phyloP scores from a whole-genome alignment of 2,113 vertebrate species.

The Chlamydotis undulata region DNA sequence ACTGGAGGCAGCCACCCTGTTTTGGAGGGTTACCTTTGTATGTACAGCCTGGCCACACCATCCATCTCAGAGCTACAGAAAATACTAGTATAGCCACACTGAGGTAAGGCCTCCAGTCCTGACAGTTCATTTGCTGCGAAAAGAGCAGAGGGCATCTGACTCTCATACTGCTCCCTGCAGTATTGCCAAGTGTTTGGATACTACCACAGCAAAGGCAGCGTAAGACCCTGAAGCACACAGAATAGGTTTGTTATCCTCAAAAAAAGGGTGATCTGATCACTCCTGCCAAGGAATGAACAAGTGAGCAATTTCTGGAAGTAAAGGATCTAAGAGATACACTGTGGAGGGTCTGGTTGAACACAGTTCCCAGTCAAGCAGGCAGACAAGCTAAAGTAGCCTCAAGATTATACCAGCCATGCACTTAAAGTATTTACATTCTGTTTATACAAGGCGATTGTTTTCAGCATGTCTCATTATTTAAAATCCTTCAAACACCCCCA shows the following conservation, averaged over 20 bases:
- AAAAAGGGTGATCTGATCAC: neutral
- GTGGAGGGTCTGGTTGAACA: neutral
- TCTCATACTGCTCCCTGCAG: neutral
- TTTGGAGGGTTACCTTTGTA: neutral
- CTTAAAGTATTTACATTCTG: neutral
- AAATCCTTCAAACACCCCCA: neutral
- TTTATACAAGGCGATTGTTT: neutral
- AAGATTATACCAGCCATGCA: neutral
- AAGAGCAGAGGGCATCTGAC: neutral
- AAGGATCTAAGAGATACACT: neutral
- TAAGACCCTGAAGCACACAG: neutral
- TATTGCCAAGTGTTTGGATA: neutral
- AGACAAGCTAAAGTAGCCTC: neutral
- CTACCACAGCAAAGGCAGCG: rapidly evolving
- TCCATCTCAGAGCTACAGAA: neutral
- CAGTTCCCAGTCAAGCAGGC: neutral
- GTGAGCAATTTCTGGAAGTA: neutral
- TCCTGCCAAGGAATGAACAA: neutral
- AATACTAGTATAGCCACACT: neutral
- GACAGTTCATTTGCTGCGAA: neutral
- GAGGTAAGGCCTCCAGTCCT: neutral
- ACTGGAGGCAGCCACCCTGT: neutral
- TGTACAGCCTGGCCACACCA: neutral
- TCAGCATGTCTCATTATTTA: conserved; percentile 15
- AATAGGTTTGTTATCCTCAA: neutral